phyloP scores from a whole-genome alignment of 2,113 vertebrate species.

The Ptilonorhynchus violaceus region DNA sequence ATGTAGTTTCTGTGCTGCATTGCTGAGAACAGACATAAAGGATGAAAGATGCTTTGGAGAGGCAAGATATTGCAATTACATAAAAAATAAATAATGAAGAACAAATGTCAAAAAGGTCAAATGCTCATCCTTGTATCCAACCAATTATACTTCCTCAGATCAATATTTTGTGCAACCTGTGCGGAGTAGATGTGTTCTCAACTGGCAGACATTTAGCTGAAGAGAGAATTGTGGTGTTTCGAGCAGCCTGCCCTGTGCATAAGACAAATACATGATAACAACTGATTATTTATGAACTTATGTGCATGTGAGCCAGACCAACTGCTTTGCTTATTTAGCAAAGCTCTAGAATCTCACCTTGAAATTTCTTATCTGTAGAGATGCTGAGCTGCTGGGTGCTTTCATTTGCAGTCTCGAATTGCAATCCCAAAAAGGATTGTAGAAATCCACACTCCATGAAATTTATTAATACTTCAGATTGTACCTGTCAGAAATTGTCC shows the following conservation, averaged over 20 bases:
- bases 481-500: not conserved
- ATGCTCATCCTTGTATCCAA: not conserved
- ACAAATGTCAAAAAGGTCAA: not conserved
- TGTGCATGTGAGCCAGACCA: not conserved
- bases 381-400: not conserved
- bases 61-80: not conserved
- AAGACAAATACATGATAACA: not conserved
- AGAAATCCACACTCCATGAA: not conserved
- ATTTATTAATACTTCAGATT: slow-evolving; percentile 17
- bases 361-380: not conserved
- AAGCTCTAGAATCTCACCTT: not conserved
- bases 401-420: not conserved
- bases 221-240: not conserved
- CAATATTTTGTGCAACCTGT: not conserved
- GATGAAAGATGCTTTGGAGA: not conserved
- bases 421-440: not conserved
- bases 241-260: not conserved
- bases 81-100: not conserved
- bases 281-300: not conserved
- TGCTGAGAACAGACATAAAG: not conserved
- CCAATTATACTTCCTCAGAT: not conserved
- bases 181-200: not conserved
- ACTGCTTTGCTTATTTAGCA: not conserved
- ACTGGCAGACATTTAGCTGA: not conserved
- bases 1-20: not conserved